Evolutionary conservation across 2,113 vertebrate species (phyloP).

Genomic region (Sceloporus tristichus): DNA sequence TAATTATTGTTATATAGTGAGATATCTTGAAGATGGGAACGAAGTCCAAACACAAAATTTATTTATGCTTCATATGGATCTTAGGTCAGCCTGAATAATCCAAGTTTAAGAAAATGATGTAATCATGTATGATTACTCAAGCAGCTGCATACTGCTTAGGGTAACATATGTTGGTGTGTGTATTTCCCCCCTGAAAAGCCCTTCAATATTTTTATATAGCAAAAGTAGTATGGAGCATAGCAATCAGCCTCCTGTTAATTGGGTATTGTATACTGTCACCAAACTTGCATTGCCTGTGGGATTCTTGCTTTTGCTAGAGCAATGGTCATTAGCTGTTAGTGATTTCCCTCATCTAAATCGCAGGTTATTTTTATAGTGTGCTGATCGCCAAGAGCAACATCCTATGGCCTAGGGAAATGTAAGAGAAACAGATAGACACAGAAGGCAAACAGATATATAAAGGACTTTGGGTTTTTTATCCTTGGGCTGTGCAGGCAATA

Average conservation of each 20-base stretch:
- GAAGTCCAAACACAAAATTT: too few species aligned
- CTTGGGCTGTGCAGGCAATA: conserved; percentile 14
- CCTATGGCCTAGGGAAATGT: conserved; percentile 36
- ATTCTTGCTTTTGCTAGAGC: conserved; percentile 21
- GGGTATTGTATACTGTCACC: conserved; percentile 9
- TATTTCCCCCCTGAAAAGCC: neutral
- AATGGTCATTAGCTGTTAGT: conserved; percentile 8
- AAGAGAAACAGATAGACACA: conserved; percentile 12
- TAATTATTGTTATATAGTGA: too few species aligned
- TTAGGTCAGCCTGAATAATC: neutral
- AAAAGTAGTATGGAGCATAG: conserved; percentile 21
- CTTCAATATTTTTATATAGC: neutral
- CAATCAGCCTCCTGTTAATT: neutral
- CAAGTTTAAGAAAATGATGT: neutral
- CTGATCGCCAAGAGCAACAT: conserved; percentile 36
- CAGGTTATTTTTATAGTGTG: conserved; percentile 16
- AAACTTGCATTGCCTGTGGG: conserved; percentile 4
- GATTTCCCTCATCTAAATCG: conserved; percentile 22
- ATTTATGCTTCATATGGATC: neutral
- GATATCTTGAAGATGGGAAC: too few species aligned
- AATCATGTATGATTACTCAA: conserved; percentile 1
- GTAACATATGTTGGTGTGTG: conserved; percentile 6
- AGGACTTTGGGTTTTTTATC: neutral
- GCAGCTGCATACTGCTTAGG: neutral
- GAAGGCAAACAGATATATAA: conserved; percentile 5